A percentile compares a stretch with the other conserved stretches of the same genome.
Evolutionary conservation across 1,140 invertebrate species (phyloP).

Genomic region (Megathymus violae): DNA sequence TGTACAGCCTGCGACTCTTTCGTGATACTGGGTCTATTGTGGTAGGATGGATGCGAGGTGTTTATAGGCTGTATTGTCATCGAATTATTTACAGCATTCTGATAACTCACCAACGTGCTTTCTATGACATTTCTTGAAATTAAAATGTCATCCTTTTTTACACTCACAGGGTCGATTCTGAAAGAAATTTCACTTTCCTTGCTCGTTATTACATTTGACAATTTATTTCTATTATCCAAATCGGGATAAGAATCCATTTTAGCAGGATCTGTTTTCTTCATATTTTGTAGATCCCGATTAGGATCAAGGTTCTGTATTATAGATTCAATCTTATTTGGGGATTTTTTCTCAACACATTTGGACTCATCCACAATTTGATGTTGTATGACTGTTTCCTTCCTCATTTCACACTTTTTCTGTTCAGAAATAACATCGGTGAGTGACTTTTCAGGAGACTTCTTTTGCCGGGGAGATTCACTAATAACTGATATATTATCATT

Average conservation of each 20-base stretch:
- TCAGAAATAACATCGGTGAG: conserved; percentile 50
- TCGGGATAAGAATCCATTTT: conserved; percentile 65
- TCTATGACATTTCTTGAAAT: conserved; percentile 72
- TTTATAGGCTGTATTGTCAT: conserved; percentile 77
- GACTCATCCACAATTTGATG: conserved; percentile 68
- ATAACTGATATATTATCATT: conserved; percentile 67
- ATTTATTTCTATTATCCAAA: conserved; percentile 57
- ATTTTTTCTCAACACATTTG: conserved; percentile 64
- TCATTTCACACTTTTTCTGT: conserved; percentile 64
- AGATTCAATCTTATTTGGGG: conserved; percentile 71
- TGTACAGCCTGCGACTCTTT: conserved; percentile 77
- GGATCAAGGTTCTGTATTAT: conserved; percentile 73
- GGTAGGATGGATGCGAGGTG: conserved; percentile 61
- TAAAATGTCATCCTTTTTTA: conserved; percentile 70
- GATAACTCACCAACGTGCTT: conserved; percentile 59
- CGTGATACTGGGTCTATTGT: conserved; percentile 60
- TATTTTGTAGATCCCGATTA: conserved; percentile 54
- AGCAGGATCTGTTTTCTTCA: conserved; percentile 59
- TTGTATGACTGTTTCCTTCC: conserved; percentile 79
- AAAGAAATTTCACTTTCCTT: conserved; percentile 69
- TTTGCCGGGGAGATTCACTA: conserved; percentile 64
- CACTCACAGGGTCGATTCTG: conserved; percentile 58
- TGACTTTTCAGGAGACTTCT: conserved; percentile 62
- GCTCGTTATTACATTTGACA: conserved; percentile 53
- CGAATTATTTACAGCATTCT: conserved; percentile 62